A percentile compares a stretch with the other conserved stretches of the same genome.
Conservation (phyloP, 2,888 invertebrate species). For the Prosopocoilus inquinatus region DNA sequence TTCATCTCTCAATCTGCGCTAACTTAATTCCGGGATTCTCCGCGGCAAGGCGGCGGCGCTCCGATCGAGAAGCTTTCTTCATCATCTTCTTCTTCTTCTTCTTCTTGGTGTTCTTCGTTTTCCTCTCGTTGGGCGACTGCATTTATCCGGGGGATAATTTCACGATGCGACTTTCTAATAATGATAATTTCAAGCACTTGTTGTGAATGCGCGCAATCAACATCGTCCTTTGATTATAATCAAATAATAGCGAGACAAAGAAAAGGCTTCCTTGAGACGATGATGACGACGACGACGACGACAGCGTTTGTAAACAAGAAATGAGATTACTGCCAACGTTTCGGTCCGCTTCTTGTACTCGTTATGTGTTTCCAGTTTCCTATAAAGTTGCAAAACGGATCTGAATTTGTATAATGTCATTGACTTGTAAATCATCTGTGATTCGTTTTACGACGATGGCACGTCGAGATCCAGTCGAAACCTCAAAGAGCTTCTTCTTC, state of each 20-base stretch:
- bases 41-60: background rate
- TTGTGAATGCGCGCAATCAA: constrained; percentile 35
- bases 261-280: background rate
- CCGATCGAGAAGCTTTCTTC: no score
- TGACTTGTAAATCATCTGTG: background rate
- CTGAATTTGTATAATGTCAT: no score
- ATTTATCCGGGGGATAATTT: no score
- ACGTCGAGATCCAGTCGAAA: background rate
- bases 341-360: no score
- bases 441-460: background rate
- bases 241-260: constrained; percentile 32
- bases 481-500: no score
- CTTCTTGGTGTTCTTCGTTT: no score
- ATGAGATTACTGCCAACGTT: constrained; percentile 24
- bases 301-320: constrained; percentile 34
- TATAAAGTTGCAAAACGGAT: background rate
- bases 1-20: constrained; percentile 1
- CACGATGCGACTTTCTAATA: background rate
- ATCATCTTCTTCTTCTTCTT: no score
- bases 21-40: background rate
- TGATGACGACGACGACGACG: no score
- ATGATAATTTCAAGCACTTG: background rate
- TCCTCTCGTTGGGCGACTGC: no score
- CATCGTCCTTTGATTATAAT: constrained; percentile 37
- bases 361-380: no score